Conservation (phyloP, 1,140 invertebrate genomes). For the Phymorhynchus buccinoides region DNA sequence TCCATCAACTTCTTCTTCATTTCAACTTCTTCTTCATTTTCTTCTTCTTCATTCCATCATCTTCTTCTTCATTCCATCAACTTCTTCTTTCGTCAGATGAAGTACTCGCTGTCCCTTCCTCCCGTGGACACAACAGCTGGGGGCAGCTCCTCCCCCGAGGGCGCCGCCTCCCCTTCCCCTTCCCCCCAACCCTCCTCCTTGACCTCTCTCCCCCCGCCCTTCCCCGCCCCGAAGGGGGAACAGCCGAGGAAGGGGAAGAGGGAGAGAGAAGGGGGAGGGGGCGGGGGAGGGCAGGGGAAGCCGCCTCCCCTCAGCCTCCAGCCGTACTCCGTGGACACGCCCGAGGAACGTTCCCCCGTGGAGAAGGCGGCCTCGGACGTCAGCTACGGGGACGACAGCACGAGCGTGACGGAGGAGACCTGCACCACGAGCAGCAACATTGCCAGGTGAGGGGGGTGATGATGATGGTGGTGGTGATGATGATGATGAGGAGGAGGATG, state of each 20-base stretch:
- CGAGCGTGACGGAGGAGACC: conserved; percentile 59
- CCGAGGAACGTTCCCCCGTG: conserved; percentile 55
- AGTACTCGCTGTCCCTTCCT: neutral
- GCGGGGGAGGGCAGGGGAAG: conserved; percentile 45
- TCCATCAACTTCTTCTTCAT: too few relatives aligned
- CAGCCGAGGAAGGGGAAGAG: neutral
- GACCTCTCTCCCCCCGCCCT: conserved; percentile 11
- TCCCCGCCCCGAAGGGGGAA: conserved; percentile 19
- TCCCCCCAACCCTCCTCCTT: conserved; percentile 39
- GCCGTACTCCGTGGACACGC: conserved; percentile 62
- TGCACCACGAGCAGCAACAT: conserved; percentile 65
- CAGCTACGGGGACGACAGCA: conserved; percentile 57
- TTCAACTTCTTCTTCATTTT: too few relatives aligned
- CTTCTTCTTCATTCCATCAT: too few relatives aligned
- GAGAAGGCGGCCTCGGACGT: conserved; percentile 53
- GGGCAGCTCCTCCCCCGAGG: neutral
- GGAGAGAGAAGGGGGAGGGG: conserved; percentile 1
- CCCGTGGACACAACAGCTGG: too few relatives aligned
- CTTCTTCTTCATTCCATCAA: too few relatives aligned
- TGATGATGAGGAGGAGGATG: too few relatives aligned
- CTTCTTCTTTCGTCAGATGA: too few relatives aligned
- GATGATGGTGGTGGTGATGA: conserved; percentile 40
- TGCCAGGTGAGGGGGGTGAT: conserved; percentile 51
- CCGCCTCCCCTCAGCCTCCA: conserved; percentile 61
- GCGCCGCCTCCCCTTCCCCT: neutral